phyloP scores from a whole-genome alignment of 2,113 vertebrate species.

The Xenus cinereus region DNA sequence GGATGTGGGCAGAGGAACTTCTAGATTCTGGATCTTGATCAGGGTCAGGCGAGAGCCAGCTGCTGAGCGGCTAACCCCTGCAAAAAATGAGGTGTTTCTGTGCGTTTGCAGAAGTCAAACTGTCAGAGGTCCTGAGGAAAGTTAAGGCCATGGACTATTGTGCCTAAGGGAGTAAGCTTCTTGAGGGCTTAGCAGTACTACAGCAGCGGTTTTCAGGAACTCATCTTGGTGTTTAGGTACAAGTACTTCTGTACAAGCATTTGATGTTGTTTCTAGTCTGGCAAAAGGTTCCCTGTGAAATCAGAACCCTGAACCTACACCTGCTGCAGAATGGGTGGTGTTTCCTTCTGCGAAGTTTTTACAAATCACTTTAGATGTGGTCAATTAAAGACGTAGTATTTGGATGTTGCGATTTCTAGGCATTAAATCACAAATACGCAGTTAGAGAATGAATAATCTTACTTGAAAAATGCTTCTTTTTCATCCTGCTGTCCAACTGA shows the following conservation, averaged over 20 bases:
- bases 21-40: slow-evolving; percentile 52
- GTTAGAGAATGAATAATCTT: not conserved
- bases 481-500: slow-evolving; percentile 16
- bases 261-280: not conserved
- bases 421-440: not conserved
- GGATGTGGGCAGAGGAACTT: slow-evolving; percentile 48
- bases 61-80: slow-evolving; percentile 45
- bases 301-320: not conserved
- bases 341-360: not conserved
- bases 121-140: not conserved
- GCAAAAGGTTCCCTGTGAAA: not conserved
- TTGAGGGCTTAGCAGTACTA: not conserved
- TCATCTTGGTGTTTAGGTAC: not conserved
- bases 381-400: not conserved
- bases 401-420: not conserved
- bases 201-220: not conserved
- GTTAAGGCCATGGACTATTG: not conserved
- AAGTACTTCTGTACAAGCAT: not conserved
- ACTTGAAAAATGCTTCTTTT: slow-evolving; percentile 38
- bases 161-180: not conserved
- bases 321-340: not conserved
- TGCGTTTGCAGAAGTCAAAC: not conserved
- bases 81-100: slow-evolving; percentile 53
- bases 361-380: not conserved
- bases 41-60: slow-evolving; percentile 17